These are phyloP conservation scores for Saccostrea echinata DNA, from an alignment of 1,140 invertebrate genomes.

Conservation along the genomic window DNA sequence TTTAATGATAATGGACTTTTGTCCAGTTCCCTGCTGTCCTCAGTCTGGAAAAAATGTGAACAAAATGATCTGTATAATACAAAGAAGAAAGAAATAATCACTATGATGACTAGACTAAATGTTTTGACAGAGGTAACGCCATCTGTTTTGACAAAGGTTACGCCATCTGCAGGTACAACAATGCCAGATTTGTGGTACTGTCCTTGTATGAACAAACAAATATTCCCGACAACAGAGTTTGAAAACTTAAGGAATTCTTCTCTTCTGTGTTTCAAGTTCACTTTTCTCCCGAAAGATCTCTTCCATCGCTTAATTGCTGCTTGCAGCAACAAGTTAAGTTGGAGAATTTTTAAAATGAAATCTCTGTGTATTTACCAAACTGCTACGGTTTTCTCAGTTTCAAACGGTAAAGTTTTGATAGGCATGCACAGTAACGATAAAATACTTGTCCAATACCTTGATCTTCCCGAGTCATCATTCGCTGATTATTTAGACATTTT, in stretches of 20 bases:
- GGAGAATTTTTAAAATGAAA: neutral
- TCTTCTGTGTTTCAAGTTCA: neutral
- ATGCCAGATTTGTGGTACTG: neutral
- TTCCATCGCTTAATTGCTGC: neutral
- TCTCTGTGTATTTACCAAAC: neutral
- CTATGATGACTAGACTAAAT: neutral
- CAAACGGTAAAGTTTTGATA: neutral
- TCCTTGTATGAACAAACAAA: neutral
- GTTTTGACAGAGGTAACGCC: neutral
- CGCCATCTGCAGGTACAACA: neutral
- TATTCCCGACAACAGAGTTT: neutral
- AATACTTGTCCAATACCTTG: neutral
- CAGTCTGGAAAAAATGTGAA: neutral
- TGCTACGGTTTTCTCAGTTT: neutral
- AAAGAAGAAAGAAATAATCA: neutral
- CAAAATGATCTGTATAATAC: neutral
- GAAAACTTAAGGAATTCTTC: neutral
- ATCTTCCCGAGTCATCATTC: neutral
- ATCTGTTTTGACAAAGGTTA: no score
- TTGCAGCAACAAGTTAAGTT: neutral
- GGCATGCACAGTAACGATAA: neutral
- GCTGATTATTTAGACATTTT: neutral
- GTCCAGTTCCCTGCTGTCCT: neutral
- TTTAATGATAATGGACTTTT: neutral
- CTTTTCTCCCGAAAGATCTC: neutral